Base-by-base conservation (phyloP, 35 echinoderm and acorn worm genomes). In the Holothuria glaberrima region DNA sequence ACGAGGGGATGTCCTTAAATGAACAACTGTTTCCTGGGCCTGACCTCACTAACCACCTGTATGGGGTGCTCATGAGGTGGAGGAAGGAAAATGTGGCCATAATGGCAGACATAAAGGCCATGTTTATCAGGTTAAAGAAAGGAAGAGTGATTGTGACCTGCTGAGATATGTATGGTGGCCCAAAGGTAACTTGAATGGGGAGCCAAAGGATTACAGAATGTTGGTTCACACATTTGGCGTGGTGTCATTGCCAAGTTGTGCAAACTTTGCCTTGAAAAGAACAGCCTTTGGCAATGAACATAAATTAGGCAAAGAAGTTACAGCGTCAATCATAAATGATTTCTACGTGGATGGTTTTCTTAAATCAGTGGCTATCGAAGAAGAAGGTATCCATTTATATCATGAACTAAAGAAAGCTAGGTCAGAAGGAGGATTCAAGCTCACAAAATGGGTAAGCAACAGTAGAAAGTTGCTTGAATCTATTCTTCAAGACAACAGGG, bases 401-500 rank as follows among this genome's bases (percentile, higher is more conserved):
- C 50, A 78, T 14, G 82, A 88, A 4, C 18, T 94, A 9, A 79
- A 63, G 62, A 22, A 72, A 58, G 50, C 67, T 22, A 24, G 59
- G 50, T 2, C 88, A 16, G 1, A 19, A 22, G 58, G 94, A 50
- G 94, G 94, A 67, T 96, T 96, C 58, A 64, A 56, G 28, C 52
- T 96, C 14, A 93, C 87, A 17, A 96, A 96, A 62, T 97, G 91
- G 91, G 52, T 93, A 57, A 88, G 59, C 35, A 97, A 90, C 25
- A 82, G 89, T 63, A 88, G 31, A 67, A 52, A 77, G 27, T 58
- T 97, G 27, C 12, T 97, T 12, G 79, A 88, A 25, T 83, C 77
- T 16, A 90, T 93, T 18, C 91, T 88, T 35, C 10, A 60, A n/a
- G 69, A 63, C 7, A 88, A 93, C 24, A 48, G 88, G 30, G 88